phyloP scores from a whole-genome alignment of 2,888 invertebrate genomes.

The Standfussiana lucernea region DNA sequence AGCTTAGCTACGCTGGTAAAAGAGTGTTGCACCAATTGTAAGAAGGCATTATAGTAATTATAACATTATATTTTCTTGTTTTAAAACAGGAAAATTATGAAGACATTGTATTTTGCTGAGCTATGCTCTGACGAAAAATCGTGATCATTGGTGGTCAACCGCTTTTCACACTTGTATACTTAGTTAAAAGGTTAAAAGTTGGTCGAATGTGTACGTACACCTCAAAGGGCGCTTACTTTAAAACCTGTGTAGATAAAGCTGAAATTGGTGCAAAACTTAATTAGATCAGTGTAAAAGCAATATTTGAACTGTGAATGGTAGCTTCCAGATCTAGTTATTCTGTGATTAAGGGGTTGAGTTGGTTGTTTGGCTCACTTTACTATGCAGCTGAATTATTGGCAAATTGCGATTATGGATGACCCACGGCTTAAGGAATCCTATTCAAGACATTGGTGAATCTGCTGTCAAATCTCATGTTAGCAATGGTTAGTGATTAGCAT shows the following conservation, averaged over 20 bases:
- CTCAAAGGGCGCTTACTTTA: not conserved
- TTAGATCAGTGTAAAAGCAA: constrained; percentile 35
- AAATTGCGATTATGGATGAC: constrained; percentile 37
- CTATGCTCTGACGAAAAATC: not conserved
- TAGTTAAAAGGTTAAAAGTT: not conserved
- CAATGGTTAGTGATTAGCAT: not conserved
- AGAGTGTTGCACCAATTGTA: constrained; percentile 6
- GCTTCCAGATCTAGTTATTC: constrained; percentile 51
- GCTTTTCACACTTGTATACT: not conserved
- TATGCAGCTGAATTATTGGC: constrained; percentile 38
- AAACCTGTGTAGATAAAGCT: no score
- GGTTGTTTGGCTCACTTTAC: constrained; percentile 45
- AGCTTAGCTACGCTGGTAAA: constrained; percentile 39
- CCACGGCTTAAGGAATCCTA: not conserved
- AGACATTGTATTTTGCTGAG: not conserved
- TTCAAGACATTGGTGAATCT: constrained; percentile 14
- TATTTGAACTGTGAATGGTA: constrained; percentile 48
- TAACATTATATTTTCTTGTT: not conserved
- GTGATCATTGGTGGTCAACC: not conserved
- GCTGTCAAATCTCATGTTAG: constrained; percentile 11
- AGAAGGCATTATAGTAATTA: not conserved
- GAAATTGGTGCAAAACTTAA: constrained; percentile 19
- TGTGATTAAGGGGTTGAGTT: constrained; percentile 48
- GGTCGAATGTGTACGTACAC: not conserved
- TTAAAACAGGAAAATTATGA: not conserved